phyloP scores from a whole-genome alignment of 2,113 vertebrate genomes.

The Chauna torquata region DNA sequence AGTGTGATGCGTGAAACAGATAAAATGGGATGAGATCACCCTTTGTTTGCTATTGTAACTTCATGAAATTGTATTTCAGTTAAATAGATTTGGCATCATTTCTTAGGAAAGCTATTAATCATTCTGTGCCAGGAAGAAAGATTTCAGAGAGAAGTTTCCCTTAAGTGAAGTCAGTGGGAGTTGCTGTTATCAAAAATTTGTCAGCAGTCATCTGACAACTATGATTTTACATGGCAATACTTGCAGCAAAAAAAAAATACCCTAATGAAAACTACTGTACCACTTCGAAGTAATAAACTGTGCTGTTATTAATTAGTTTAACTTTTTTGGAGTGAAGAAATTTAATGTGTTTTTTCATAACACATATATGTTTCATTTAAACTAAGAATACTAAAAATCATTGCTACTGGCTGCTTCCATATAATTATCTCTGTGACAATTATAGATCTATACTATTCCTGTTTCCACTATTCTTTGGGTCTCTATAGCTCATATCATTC shows the following conservation, averaged over 20 bases:
- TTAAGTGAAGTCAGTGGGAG: slow-evolving; percentile 30
- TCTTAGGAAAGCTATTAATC: slow-evolving; percentile 49
- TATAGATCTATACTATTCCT: not conserved
- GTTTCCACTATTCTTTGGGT: not conserved
- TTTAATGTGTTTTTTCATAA: not conserved
- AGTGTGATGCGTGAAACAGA: not conserved
- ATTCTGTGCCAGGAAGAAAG: slow-evolving; percentile 30
- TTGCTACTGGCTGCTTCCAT: not conserved
- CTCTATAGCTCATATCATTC: not conserved
- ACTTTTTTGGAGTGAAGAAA: not conserved
- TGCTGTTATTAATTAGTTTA: not conserved
- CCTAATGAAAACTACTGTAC: not conserved
- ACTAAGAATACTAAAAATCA: not conserved
- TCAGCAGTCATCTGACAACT: slow-evolving; percentile 12
- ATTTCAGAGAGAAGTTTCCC: slow-evolving; percentile 45
- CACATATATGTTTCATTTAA: not conserved
- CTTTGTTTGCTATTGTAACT: slow-evolving; percentile 24
- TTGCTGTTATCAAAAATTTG: slow-evolving; percentile 41
- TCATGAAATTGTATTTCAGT: slow-evolving; percentile 39
- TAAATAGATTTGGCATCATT: slow-evolving; percentile 52
- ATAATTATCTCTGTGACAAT: not conserved
- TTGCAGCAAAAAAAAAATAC: not conserved
- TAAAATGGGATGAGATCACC: slow-evolving; percentile 43
- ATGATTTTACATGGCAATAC: not conserved
- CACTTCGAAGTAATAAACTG: not conserved